Base-by-base conservation (phyloP, 2,113 vertebrate genomes). In the Cyprinodon brontotheroides region DNA sequence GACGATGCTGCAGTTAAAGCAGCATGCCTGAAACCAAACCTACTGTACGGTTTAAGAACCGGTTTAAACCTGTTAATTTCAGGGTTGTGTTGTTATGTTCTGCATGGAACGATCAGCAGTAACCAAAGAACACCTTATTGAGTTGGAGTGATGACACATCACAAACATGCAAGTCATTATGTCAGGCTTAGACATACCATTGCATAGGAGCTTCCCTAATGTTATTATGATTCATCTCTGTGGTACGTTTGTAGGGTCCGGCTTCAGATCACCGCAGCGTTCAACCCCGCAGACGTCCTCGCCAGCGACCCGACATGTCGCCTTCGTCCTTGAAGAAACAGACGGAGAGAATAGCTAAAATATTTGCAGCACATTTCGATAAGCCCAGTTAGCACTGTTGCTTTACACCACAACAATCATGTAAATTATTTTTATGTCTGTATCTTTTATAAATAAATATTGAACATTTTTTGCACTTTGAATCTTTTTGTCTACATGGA, bases 301-400 rank as follows among this genome's bases (percentile, higher is more conserved):
- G 77, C 0, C 93, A 78, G 63, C 85, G 87, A 64, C 94, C 93
- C n/a, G 81, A 68, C 78, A 78, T 93, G 43, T 86, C 90, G 0
- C 69, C 82, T 0, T 77, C 89, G 0, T 80, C 83, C 13, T 87
- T 93, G 75, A 94, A 93, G 0, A 94, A 93, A 74, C 96, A 97
- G 79, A 93, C 95, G 0, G 78, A 89, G 65, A 94, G 97, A 69
- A 98, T 99, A 1, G 94, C 96, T 20, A 94, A 95, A 80, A 99
- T 99, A 78, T 98, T 99, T 91, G 93, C 96, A 9, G 88, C 95
- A 60, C 94, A 70, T 36, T 95, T 95, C 70, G 89, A 94, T 70
- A 84, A 94, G 71, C 84, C 84, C 66, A 61, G 91, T 20, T 94
- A 80, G 65, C 29, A 22, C 3, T 11, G 61, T 4, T 57, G 10